Evolutionary conservation across 2,113 vertebrate genomes (phyloP), one percentile per base, ranked within the genome.

Genomic region (Malurus melanocephalus): DNA sequence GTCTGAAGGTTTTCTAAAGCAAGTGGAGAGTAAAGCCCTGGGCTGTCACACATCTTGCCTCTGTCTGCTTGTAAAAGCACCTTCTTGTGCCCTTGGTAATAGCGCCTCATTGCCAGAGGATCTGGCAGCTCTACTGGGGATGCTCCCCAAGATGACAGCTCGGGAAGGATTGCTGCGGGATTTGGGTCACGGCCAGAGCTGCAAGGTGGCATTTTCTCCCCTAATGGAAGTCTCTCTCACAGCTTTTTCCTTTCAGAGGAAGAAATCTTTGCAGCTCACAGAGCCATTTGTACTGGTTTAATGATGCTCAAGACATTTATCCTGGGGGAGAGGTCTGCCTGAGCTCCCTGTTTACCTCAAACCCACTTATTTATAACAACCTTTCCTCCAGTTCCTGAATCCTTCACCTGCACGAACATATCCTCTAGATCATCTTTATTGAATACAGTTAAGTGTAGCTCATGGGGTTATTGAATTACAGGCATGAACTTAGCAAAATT

Each of bases 371-470:
- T 92, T 94, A 92, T 92, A 89, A 85, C 85, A 92, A 67, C 88
- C 60, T 93, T 91, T 80, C 71, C 77, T 88, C 49, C 65, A 61
- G 79, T 93, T 93, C 91, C 86, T 92, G 85, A 94, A 87, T 94
- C 88, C 48, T 95, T 95, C 94, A 95, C 77, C 75, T 86, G 90
- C 73, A 74, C 0, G 5, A 95, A 74, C 55, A 77, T 60, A 56
- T 87, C 86, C 81, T 72, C 91, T 96, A 96, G 76, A 94, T 96
- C 95, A 94, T 95, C 88, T 92, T 95, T 91, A 96, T 69, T 93
- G 92, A 92, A 91, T 87, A 73, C 80, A 90, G 89, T 94, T 89
- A 91, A 96, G 86, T 45, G 80, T 84, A 89, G 87, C 94, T 95
- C 90, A 76, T 75, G 90, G 88, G 87, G 74, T 93, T 95, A 94